Evolutionary conservation across 2,113 vertebrate genomes (phyloP).

Genomic region (Hemiprocne comata): DNA sequence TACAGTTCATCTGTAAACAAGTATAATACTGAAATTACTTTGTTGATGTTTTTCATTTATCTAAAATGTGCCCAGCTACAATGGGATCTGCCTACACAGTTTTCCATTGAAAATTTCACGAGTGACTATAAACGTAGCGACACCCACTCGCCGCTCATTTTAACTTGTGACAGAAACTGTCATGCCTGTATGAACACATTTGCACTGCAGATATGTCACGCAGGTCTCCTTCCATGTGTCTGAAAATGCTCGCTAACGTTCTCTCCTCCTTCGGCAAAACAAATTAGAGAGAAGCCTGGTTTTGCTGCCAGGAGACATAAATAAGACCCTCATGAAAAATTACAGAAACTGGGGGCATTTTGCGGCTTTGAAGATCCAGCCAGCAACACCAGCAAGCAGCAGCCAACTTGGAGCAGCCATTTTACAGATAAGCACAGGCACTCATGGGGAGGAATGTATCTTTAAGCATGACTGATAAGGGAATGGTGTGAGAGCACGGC

Average conservation of each 20-base stretch:
- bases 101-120: constrained; percentile 70
- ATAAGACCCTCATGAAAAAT: neutral
- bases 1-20: constrained; percentile 42
- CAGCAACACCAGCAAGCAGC: neutral
- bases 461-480: neutral
- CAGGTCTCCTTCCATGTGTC: constrained; percentile 55
- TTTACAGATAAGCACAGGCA: neutral
- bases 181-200: constrained; percentile 66
- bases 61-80: constrained; percentile 53
- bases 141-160: constrained; percentile 61
- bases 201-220: constrained; percentile 53
- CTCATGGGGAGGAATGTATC: neutral
- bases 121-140: constrained; percentile 54
- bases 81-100: constrained; percentile 64
- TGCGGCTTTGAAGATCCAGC: constrained; percentile 32
- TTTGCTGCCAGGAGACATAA: constrained; percentile 6
- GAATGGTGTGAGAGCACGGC: neutral
- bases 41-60: constrained; percentile 64
- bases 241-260: neutral
- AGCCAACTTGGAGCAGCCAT: neutral
- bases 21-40: constrained; percentile 37
- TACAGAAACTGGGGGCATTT: neutral
- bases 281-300: neutral
- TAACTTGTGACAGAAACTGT: constrained; percentile 70
- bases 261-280: neutral